Conservation (phyloP, 2,113 vertebrate species). For the Saiga tatarica region DNA sequence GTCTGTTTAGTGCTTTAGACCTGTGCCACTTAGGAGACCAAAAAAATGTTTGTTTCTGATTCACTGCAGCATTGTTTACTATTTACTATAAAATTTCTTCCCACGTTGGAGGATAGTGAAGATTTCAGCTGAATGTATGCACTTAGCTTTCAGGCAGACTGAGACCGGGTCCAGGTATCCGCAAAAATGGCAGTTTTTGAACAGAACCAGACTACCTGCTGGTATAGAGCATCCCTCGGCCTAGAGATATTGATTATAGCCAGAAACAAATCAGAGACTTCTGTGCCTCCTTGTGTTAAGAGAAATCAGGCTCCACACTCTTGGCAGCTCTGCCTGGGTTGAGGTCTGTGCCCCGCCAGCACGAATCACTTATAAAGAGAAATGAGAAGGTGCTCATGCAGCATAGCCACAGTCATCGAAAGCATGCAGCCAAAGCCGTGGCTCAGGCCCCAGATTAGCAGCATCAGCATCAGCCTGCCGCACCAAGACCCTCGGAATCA, state of each 20-base stretch:
- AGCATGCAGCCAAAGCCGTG: not conserved
- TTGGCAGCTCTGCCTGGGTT: not conserved
- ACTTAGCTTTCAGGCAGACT: not conserved
- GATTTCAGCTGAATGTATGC: not conserved
- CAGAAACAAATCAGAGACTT: constrained; percentile 63
- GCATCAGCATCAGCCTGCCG: not conserved
- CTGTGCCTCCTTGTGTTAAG: constrained; percentile 34
- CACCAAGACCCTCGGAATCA: not conserved
- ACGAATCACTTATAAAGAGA: constrained; percentile 31
- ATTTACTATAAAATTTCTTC: not conserved
- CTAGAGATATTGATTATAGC: constrained; percentile 58
- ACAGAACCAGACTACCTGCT: constrained; percentile 39
- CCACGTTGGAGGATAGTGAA: not conserved
- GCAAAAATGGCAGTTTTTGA: not conserved
- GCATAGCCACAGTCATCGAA: not conserved
- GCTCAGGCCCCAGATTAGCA: not conserved
- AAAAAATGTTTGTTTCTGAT: not conserved
- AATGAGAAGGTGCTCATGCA: not conserved
- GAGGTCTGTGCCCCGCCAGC: constrained; percentile 18
- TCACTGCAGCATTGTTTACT: not conserved
- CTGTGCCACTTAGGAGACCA: not conserved
- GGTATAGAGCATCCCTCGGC: constrained; percentile 17
- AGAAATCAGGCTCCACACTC: constrained; percentile 54
- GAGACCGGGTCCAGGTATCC: not conserved
- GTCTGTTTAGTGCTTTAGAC: not conserved